Evolutionary conservation across 2,888 invertebrate species (phyloP).

Genomic region (Hofmannophila pseudospretella): DNA sequence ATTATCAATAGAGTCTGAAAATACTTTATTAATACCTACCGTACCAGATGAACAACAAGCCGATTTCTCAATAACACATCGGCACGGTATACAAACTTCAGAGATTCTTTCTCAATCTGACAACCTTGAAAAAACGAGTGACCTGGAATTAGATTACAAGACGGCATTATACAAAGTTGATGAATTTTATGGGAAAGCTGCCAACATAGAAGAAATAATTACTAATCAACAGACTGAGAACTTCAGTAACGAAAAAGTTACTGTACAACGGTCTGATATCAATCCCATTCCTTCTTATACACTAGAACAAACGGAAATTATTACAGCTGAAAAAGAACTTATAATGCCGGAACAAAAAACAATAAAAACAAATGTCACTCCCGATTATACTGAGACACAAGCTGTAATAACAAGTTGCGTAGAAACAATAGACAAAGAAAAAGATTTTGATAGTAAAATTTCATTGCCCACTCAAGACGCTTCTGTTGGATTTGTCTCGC

Average conservation of each 20-base stretch:
- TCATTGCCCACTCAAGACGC: slow-evolving; percentile 33
- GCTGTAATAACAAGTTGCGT: slow-evolving; percentile 76
- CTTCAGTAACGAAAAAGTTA: slow-evolving; percentile 36
- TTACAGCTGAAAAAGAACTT: slow-evolving; percentile 72
- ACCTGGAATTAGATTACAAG: slow-evolving; percentile 49
- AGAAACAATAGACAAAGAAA: slow-evolving; percentile 77
- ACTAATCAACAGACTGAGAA: slow-evolving; percentile 45
- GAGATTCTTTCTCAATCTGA: slow-evolving; percentile 77
- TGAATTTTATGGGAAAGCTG: slow-evolving; percentile 60
- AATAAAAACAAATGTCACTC: slow-evolving; percentile 45
- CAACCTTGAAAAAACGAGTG: slow-evolving; percentile 57
- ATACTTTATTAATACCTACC: slow-evolving; percentile 41
- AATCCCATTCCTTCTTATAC: slow-evolving; percentile 54
- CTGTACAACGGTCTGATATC: slow-evolving; percentile 32
- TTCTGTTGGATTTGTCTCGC: slow-evolving; percentile 46
- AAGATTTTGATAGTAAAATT: slow-evolving; percentile 45
- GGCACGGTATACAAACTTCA: slow-evolving; percentile 71
- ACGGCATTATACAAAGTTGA: slow-evolving; percentile 49
- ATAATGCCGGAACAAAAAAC: slow-evolving; percentile 36
- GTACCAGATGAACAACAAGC: slow-evolving; percentile 64
- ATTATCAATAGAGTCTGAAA: slow-evolving; percentile 78
- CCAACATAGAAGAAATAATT: slow-evolving; percentile 52
- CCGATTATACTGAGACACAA: slow-evolving; percentile 74
- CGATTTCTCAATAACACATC: slow-evolving; percentile 51
- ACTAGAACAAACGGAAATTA: slow-evolving; percentile 66